These are phyloP conservation scores for Glyptemys insculpta DNA, from an alignment of 2,797 vertebrate genomes.

Conservation along the genomic window DNA sequence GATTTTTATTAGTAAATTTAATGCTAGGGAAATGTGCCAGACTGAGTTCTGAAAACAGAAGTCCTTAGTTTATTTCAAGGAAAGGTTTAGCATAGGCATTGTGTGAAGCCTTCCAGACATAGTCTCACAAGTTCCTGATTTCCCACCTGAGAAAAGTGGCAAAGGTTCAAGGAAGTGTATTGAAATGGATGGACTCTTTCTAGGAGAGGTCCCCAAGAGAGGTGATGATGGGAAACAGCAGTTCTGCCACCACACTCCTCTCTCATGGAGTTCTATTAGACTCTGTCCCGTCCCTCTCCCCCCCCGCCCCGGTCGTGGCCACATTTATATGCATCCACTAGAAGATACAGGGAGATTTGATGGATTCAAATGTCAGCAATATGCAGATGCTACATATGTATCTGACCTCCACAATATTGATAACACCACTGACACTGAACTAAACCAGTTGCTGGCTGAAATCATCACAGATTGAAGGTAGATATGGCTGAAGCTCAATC, in stretches of 20 bases:
- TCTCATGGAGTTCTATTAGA: background rate
- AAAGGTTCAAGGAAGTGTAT: background rate
- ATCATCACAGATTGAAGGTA: background rate
- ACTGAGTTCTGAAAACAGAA: background rate
- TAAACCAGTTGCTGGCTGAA: background rate
- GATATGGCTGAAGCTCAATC: background rate
- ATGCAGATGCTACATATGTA: background rate
- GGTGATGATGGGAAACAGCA: background rate
- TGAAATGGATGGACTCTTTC: background rate
- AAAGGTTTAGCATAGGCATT: background rate
- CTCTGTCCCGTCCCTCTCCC: background rate
- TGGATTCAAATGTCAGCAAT: background rate
- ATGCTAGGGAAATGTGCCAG: background rate
- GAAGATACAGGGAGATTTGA: background rate
- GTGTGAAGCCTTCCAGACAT: background rate
- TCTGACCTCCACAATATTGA: background rate
- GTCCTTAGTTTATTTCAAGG: background rate
- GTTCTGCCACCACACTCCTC: background rate
- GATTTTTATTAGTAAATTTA: constrained; percentile 1
- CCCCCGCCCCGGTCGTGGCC: background rate
- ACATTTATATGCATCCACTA: background rate
- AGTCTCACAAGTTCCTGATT: background rate
- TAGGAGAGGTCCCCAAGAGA: background rate
- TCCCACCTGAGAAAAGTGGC: background rate
- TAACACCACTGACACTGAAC: background rate